Conservation (phyloP, 2,797 vertebrate species). For the Margarornis squamiger region DNA sequence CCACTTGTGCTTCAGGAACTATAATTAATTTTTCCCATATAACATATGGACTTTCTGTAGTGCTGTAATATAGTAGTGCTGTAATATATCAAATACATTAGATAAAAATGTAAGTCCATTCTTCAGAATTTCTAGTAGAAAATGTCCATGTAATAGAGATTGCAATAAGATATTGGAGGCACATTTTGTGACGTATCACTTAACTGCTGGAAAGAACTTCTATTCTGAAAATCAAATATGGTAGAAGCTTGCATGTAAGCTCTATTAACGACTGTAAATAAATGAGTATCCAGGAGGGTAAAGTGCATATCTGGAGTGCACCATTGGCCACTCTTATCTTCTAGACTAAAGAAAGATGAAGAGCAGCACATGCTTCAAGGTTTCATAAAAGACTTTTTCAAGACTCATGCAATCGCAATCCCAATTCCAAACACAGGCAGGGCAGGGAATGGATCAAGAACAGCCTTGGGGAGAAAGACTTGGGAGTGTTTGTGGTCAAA, state of each 20-base stretch:
- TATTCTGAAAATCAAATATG: neutral
- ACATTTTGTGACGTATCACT: neutral
- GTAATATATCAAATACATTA: neutral
- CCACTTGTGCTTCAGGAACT: neutral
- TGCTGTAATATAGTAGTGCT: neutral
- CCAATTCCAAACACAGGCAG: neutral
- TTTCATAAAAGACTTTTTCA: neutral
- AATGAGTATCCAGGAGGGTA: neutral
- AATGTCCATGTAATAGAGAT: neutral
- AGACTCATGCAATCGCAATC: neutral
- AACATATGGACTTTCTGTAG: neutral
- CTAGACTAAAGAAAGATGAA: neutral
- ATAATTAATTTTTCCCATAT: neutral
- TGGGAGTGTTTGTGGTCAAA: neutral
- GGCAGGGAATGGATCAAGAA: neutral
- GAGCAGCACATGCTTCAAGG: neutral
- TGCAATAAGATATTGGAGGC: neutral
- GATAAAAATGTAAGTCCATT: neutral
- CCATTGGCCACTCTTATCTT: neutral
- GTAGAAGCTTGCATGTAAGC: neutral
- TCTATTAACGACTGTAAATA: neutral
- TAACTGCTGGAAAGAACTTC: neutral
- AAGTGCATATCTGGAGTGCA: neutral
- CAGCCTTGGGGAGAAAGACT: neutral
- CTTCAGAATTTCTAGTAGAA: neutral